These are phyloP conservation scores for Cheirogaleus medius DNA, from an alignment of 2,113 vertebrate species.

Conservation along the genomic window DNA sequence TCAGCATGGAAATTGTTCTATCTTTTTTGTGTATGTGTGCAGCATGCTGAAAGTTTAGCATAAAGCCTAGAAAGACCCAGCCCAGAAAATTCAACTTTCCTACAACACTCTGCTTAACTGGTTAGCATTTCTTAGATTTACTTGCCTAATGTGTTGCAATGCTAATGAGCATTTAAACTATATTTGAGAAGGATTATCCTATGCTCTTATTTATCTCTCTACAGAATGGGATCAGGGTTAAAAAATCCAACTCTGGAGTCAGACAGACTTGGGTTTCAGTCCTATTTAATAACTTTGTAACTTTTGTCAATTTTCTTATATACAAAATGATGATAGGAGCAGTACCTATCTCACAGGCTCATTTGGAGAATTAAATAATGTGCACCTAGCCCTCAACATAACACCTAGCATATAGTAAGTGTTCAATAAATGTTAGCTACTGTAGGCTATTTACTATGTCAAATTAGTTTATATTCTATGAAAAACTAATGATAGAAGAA, in stretches of 20 bases:
- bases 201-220: background rate
- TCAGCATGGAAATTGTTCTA: background rate
- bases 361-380: background rate
- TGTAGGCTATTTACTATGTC: background rate
- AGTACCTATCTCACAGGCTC: background rate
- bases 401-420: background rate
- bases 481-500: background rate
- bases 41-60: background rate
- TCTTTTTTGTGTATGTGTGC: background rate
- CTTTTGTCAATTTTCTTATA: background rate
- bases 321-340: background rate
- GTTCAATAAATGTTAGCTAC: background rate
- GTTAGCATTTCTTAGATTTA: background rate
- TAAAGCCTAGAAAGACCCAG: background rate
- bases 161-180: conserved; percentile 11
- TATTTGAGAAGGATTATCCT: background rate
- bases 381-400: background rate
- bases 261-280: background rate
- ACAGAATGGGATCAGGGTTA: background rate
- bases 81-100: background rate
- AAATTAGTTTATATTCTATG: background rate
- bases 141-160: background rate
- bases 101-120: background rate
- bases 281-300: background rate
- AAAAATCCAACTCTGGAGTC: background rate